phyloP scores from a whole-genome alignment of 2,888 invertebrate species.

The Athalia rosae region DNA sequence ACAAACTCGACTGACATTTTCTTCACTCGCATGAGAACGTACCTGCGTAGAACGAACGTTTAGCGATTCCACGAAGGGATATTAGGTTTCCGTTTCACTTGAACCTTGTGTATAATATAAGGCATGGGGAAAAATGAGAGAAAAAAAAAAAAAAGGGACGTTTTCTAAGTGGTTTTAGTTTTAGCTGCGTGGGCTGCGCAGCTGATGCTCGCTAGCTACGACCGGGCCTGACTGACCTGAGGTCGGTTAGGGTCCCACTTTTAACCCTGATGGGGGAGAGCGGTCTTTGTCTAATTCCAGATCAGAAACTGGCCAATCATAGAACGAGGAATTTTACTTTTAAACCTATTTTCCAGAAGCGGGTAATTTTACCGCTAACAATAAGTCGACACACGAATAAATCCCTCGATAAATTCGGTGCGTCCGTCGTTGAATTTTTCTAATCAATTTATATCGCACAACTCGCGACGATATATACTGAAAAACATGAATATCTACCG shows the following conservation, averaged over 20 bases:
- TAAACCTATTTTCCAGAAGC: slow-evolving; percentile 6
- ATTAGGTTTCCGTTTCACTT: slow-evolving; percentile 6
- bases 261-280: slow-evolving; percentile 39
- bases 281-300: slow-evolving; percentile 38
- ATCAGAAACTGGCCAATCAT: slow-evolving; percentile 34
- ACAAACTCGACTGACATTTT: no score
- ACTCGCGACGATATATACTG: no score
- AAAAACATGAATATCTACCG: no score
- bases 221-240: slow-evolving; percentile 42
- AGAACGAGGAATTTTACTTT: slow-evolving; percentile 21
- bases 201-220: slow-evolving; percentile 37
- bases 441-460: no score
- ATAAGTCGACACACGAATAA: background rate
- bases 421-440: no score
- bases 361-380: slow-evolving; percentile 1
- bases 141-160: slow-evolving; percentile 14
- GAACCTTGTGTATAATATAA: background rate
- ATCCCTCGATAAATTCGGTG: background rate
- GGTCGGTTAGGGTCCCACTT: slow-evolving; percentile 41
- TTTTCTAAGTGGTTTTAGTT: slow-evolving; percentile 21
- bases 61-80: slow-evolving; percentile 8
- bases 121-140: slow-evolving; percentile 8
- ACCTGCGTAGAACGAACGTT: background rate
- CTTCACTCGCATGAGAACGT: no score
- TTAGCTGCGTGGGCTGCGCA: slow-evolving; percentile 35